Evolutionary conservation across 2,888 invertebrate species (phyloP), one percentile per base, ranked within the genome.

Genomic region (Proisotoma minuta): DNA sequence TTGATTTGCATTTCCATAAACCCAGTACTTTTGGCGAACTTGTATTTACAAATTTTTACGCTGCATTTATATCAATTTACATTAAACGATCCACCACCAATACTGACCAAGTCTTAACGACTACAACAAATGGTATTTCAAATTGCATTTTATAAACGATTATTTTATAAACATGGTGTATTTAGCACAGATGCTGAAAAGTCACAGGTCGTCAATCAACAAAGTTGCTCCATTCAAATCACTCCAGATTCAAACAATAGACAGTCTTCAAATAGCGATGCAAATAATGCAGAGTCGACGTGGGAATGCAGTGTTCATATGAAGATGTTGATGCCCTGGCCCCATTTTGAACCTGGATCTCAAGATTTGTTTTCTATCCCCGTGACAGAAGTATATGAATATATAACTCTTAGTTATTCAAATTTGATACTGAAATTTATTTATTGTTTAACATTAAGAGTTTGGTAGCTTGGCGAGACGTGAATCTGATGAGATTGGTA

Each of bases 41-140:
- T n/a, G 74, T 76, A 2, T 75, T 77, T 57, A 70, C 74, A 22
- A 77, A 77, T 70, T 77, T 77, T 61, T 77, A 77, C 67, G 76
- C 76, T 5, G 76, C 76, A 1, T 76, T 75, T 73, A 59, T 77
- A 24, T 75, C 75, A 27, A 66, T 77, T 4, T 71, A 76, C 27
- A 74, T 77, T 10, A 73, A 72, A 57, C 59, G 66, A 47, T 34
- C n/a, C n/a, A n/a, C n/a, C n/a, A n/a, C n/a, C n/a, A n/a, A n/a
- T n/a, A n/a, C n/a, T n/a, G n/a, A n/a, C n/a, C n/a, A n/a, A n/a
- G n/a, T n/a, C n/a, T n/a, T n/a, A n/a, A n/a, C n/a, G n/a, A n/a
- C n/a, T n/a, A n/a, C n/a, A n/a, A n/a, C n/a, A n/a, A n/a, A n/a
- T n/a, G n/a, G n/a, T n/a, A n/a, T n/a, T n/a, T n/a, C n/a, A n/a